Evolutionary conservation across 2,113 vertebrate species (phyloP).

Genomic region (Smithornis capensis): DNA sequence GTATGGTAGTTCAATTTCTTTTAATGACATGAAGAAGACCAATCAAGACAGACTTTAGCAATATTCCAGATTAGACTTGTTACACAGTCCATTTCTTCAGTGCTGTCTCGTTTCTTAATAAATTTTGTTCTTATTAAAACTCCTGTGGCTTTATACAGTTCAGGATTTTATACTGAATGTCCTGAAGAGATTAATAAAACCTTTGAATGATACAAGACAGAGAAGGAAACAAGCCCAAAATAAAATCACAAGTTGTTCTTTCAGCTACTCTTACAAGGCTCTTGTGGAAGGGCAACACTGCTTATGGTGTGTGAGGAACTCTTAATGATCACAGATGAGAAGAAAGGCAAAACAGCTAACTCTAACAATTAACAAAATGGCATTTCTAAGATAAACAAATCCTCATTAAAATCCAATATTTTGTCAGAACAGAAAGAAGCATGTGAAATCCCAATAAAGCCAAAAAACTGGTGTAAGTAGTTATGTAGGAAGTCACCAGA

Average conservation of each 20-base stretch:
- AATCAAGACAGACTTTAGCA: background rate
- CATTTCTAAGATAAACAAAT: constrained; percentile 34
- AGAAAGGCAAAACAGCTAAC: background rate
- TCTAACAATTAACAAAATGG: background rate
- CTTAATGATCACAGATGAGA: background rate
- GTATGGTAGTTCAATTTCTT: background rate
- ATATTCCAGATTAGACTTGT: background rate
- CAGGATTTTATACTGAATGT: background rate
- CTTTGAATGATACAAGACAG: background rate
- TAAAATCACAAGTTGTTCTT: background rate
- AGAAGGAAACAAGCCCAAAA: background rate
- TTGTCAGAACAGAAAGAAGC: constrained; percentile 22
- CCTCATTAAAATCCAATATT: constrained; percentile 11
- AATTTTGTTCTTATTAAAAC: background rate
- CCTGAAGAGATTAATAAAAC: background rate
- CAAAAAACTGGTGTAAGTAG: background rate
- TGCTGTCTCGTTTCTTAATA: background rate
- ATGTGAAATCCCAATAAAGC: background rate
- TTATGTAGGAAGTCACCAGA: constrained; percentile 11
- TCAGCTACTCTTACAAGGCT: background rate
- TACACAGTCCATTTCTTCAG: background rate
- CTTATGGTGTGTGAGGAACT: background rate
- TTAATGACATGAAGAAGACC: background rate
- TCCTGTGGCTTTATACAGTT: background rate
- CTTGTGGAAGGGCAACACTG: background rate